Evolutionary conservation across 2,113 vertebrate genomes (phyloP).

Genomic region (Spilogale gracilis): DNA sequence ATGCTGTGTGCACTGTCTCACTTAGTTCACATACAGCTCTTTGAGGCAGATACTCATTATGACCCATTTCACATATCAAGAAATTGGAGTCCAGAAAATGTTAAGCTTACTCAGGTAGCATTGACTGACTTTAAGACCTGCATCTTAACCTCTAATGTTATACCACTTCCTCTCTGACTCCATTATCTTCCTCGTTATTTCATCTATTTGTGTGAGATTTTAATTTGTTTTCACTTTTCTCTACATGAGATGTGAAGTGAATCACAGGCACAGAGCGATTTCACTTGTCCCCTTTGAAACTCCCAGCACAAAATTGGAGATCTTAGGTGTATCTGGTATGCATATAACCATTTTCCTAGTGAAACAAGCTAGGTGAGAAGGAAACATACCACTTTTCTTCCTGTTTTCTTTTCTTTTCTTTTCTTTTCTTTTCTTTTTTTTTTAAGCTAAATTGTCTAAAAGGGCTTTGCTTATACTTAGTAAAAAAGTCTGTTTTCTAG

Average conservation of each 20-base stretch:
- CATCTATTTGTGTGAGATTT: slow-evolving; percentile 9
- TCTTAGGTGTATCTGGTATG: neutral
- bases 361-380: slow-evolving; percentile 13
- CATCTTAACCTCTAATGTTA: neutral
- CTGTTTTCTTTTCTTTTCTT: neutral
- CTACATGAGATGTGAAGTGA: neutral
- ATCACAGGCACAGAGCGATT: neutral
- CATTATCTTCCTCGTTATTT: neutral
- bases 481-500: slow-evolving; percentile 30
- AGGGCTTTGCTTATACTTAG: slow-evolving; percentile 11
- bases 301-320: neutral
- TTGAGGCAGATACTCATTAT: neutral
- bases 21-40: neutral
- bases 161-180: neutral
- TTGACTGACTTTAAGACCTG: neutral
- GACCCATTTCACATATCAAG: neutral
- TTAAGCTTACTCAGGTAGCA: neutral
- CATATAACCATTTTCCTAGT: neutral
- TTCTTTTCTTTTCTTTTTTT: neutral
- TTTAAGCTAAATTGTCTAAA: slow-evolving; percentile 44
- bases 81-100: neutral
- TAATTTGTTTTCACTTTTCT: slow-evolving; percentile 50
- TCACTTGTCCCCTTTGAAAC: neutral
- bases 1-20: neutral
- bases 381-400: neutral